A percentile compares a stretch with the other conserved stretches of the same genome.
Evolutionary conservation across 53 echinoderm and acorn worm species (phyloP).

Genomic region (Paelopatides confundens): DNA sequence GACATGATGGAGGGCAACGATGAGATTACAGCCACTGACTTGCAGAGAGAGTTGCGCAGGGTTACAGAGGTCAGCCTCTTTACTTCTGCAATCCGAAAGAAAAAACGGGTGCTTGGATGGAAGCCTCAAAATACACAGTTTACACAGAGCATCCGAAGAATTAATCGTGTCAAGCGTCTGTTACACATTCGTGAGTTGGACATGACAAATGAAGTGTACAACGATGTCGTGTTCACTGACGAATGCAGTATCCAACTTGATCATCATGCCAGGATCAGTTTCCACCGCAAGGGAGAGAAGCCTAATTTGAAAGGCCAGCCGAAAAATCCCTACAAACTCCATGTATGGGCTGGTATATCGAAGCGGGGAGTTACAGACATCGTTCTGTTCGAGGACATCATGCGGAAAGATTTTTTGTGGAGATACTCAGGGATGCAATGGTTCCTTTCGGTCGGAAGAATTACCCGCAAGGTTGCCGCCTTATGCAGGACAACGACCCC

Average conservation of each 20-base stretch:
- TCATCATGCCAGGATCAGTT: slow-evolving; percentile 16
- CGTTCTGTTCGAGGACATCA: slow-evolving; percentile 69
- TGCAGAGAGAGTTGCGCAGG: background rate
- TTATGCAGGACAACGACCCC: slow-evolving; percentile 68
- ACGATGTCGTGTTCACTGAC: slow-evolving; percentile 48
- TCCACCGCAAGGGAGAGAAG: background rate
- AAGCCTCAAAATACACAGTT: background rate
- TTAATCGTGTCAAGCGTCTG: background rate
- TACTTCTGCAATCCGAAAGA: background rate
- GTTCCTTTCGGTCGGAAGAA: slow-evolving; percentile 47
- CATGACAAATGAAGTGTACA: background rate
- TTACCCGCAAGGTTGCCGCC: slow-evolving; percentile 46
- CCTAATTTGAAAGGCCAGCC: slow-evolving; percentile 27
- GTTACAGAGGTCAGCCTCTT: background rate
- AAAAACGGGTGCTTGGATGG: background rate
- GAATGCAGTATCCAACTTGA: slow-evolving; percentile 18
- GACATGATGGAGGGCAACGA: background rate
- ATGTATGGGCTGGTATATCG: slow-evolving; percentile 72
- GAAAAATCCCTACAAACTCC: slow-evolving; percentile 51
- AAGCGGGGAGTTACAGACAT: slow-evolving; percentile 52
- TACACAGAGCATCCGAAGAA: background rate
- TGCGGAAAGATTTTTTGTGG: slow-evolving; percentile 70
- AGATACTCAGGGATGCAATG: slow-evolving; percentile 36
- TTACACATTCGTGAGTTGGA: slow-evolving; percentile 12
- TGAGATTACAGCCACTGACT: background rate